Conservation (phyloP, 2,888 invertebrate species). For the Andrena bicolor region DNA sequence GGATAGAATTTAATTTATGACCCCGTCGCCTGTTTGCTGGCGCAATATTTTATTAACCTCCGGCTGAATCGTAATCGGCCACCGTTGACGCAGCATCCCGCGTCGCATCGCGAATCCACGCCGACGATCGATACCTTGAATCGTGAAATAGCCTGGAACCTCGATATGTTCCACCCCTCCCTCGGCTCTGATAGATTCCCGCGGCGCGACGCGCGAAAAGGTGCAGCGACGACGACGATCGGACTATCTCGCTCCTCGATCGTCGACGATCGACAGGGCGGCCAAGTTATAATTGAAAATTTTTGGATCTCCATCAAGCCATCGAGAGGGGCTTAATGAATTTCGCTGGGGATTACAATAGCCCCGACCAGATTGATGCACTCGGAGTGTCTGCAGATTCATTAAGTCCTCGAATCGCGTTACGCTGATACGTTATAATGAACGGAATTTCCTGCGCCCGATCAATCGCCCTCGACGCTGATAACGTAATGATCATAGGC, state of each 20-base stretch:
- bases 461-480: slow-evolving; percentile 13
- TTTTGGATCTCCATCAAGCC: slow-evolving; percentile 34
- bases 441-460: slow-evolving; percentile 39
- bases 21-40: slow-evolving; percentile 1
- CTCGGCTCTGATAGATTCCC: neutral
- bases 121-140: neutral
- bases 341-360: slow-evolving; percentile 18
- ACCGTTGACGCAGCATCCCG: neutral
- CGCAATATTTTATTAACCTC: slow-evolving; percentile 34
- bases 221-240: neutral
- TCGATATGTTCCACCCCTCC: neutral
- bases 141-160: neutral
- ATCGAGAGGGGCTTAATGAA: slow-evolving; percentile 24
- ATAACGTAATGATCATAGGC: slow-evolving; percentile 8
- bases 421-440: slow-evolving; percentile 22
- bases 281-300: slow-evolving; percentile 49
- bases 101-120: neutral
- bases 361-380: slow-evolving; percentile 12
- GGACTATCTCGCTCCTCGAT: neutral
- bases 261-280: slow-evolving; percentile 3
- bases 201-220: neutral
- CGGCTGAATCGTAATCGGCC: slow-evolving; percentile 21
- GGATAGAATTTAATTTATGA: slow-evolving; percentile 37
- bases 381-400: slow-evolving; percentile 38
- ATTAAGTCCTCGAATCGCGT: slow-evolving; percentile 28